Percentiles rank a stretch among this genome's conserved stretches.
These are phyloP conservation scores for Plutomurus gul DNA, from an alignment of 1,140 invertebrate genomes.

Conservation along the genomic window DNA sequence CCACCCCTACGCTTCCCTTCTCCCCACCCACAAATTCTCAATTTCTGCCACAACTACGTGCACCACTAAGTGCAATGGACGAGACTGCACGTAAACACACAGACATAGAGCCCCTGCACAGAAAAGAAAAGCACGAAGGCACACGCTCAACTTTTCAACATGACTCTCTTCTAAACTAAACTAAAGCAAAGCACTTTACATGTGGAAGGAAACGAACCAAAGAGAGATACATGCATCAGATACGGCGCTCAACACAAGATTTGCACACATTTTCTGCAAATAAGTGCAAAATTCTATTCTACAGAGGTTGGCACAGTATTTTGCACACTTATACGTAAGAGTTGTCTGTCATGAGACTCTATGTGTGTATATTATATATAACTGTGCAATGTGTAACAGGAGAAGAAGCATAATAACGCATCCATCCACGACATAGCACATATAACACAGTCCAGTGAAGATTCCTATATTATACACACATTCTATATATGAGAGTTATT, in stretches of 20 bases:
- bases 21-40: neutral
- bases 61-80: neutral
- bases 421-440: conserved; percentile 2
- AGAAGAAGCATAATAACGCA: neutral
- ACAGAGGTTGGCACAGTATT: neutral
- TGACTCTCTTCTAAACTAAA: neutral
- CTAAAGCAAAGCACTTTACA: neutral
- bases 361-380: neutral
- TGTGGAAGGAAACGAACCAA: neutral
- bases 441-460: neutral
- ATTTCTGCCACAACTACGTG: neutral
- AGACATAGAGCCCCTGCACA: neutral
- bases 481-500: neutral
- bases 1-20: neutral
- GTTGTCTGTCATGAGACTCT: neutral
- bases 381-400: too few relatives aligned
- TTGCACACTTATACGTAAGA: neutral
- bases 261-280: neutral
- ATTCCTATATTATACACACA: neutral
- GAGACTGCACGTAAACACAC: neutral
- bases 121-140: neutral
- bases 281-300: neutral
- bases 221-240: neutral
- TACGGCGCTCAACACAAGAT: neutral
- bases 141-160: neutral